Evolutionary conservation across 2,113 vertebrate genomes (phyloP).

Genomic region (Abramis brama): DNA sequence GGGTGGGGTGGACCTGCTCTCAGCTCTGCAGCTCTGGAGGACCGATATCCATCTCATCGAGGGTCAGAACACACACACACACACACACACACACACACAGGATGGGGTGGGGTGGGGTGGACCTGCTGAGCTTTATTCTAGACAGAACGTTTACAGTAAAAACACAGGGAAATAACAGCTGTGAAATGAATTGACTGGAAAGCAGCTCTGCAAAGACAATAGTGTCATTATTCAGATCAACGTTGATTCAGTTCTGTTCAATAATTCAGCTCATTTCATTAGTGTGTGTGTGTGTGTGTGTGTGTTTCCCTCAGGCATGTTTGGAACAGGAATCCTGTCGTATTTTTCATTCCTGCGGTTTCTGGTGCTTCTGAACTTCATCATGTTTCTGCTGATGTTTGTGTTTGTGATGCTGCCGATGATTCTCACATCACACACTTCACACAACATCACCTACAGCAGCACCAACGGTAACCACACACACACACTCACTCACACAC

Average conservation of each 20-base stretch:
- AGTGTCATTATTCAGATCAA: too few relatives aligned
- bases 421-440: constrained; percentile 70
- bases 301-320: constrained; percentile 80
- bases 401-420: constrained; percentile 84
- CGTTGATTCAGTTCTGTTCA: too few relatives aligned
- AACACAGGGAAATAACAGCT: too few relatives aligned
- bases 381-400: constrained; percentile 91
- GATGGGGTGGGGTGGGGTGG: too few relatives aligned
- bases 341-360: constrained; percentile 97
- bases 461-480: constrained; percentile 53
- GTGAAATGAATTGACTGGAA: too few relatives aligned
- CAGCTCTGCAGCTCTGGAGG: constrained; percentile 86
- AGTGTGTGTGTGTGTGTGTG: neutral
- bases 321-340: constrained; percentile 91
- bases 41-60: constrained; percentile 81
- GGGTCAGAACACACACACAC: constrained; percentile 55
- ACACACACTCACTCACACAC: neutral
- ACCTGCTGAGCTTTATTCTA: too few relatives aligned
- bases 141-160: too few relatives aligned
- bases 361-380: constrained; percentile 88
- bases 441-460: constrained; percentile 77
- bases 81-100: too few relatives aligned
- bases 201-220: too few relatives aligned
- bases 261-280: too few relatives aligned
- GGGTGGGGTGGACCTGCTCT: constrained; percentile 64